These are phyloP conservation scores for Drosophila gunungcola DNA, from an alignment of 1,140 invertebrate species.

Conservation along the genomic window DNA sequence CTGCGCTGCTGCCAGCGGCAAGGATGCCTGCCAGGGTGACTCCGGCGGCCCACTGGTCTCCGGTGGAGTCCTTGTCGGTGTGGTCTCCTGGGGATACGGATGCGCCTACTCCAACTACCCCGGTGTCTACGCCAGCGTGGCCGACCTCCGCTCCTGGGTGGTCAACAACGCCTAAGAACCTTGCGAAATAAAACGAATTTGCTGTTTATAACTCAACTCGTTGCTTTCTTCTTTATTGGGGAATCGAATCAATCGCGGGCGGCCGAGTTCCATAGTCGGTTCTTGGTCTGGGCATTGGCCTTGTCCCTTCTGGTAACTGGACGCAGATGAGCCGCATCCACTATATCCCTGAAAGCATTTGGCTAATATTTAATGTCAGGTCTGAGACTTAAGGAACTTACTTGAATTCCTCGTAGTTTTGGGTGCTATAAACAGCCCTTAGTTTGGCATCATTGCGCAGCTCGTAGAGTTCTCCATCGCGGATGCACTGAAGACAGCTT, in stretches of 20 bases:
- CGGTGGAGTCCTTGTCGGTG: slow-evolving; percentile 84
- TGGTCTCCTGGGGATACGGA: slow-evolving; percentile 88
- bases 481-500: slow-evolving; percentile 58
- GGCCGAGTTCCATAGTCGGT: slow-evolving; percentile 77
- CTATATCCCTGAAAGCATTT: slow-evolving; percentile 79
- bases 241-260: slow-evolving; percentile 39
- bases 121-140: slow-evolving; percentile 87
- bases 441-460: slow-evolving; percentile 88
- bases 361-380: not conserved
- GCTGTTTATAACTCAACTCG: not conserved
- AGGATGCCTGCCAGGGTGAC: slow-evolving; percentile 84
- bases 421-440: slow-evolving; percentile 86
- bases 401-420: slow-evolving; percentile 88
- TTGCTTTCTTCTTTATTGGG: slow-evolving; percentile 41
- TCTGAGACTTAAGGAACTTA: slow-evolving; percentile 38
- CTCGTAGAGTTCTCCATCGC: slow-evolving; percentile 86
- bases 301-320: slow-evolving; percentile 84
- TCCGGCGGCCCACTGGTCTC: slow-evolving; percentile 85
- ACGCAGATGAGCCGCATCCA: slow-evolving; percentile 85
- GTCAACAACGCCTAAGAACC: slow-evolving; percentile 19
- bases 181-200: slow-evolving; percentile 20
- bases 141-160: slow-evolving; percentile 61
- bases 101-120: slow-evolving; percentile 86
- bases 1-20: slow-evolving; percentile 78
- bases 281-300: slow-evolving; percentile 73